Evolutionary conservation across 2,888 invertebrate genomes (phyloP).

Genomic region (Rhagonycha lutea): DNA sequence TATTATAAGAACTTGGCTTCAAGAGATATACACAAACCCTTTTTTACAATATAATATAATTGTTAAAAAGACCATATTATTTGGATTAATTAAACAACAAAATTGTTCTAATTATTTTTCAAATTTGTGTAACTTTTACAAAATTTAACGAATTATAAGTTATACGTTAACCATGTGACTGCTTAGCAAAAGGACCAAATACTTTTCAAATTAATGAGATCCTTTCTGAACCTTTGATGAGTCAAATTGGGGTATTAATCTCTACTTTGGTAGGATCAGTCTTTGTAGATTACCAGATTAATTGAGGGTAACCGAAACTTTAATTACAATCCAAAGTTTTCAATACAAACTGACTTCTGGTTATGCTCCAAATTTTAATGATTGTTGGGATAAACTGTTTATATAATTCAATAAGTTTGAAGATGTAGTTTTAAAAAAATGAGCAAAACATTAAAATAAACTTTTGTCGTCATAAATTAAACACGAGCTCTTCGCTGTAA

Average conservation of each 20-base stretch:
- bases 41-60: too few relatives aligned
- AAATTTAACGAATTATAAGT: not conserved
- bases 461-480: not conserved
- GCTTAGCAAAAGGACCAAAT: not conserved
- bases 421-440: not conserved
- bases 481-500: not conserved
- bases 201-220: not conserved
- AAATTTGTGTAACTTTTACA: not conserved
- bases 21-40: too few relatives aligned
- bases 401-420: not conserved
- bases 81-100: too few relatives aligned
- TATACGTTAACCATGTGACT: not conserved
- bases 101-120: not conserved
- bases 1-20: too few relatives aligned
- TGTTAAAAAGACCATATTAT: too few relatives aligned
- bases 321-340: not conserved
- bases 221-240: not conserved
- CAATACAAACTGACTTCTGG: not conserved
- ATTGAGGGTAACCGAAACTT: slow-evolving; percentile 1
- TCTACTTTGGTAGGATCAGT: not conserved
- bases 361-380: not conserved
- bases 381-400: not conserved
- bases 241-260: not conserved
- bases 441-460: not conserved
- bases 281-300: slow-evolving; percentile 2